Conservation (phyloP, 2,888 invertebrate genomes). For the Leucophenga maculata region DNA sequence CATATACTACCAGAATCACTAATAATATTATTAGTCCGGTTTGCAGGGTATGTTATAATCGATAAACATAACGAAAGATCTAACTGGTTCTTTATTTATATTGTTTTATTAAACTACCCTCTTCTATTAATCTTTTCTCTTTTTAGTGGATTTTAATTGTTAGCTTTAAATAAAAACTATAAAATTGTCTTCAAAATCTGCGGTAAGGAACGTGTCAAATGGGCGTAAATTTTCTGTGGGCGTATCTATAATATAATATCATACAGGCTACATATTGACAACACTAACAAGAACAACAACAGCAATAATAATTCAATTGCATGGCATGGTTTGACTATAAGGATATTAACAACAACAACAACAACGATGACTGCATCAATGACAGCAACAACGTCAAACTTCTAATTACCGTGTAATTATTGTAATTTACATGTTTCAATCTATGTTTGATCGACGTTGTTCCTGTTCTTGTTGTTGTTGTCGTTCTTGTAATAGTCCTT, state of each 20-base stretch:
- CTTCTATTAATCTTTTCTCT: no score
- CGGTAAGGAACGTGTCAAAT: not conserved
- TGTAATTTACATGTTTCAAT: slow-evolving; percentile 49
- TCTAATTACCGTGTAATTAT: slow-evolving; percentile 62
- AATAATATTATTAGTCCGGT: no score
- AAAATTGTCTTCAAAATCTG: no score
- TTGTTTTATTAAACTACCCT: no score
- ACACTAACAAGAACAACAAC: not conserved
- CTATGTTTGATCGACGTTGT: slow-evolving; percentile 30
- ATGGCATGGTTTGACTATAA: no score
- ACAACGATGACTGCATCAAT: not conserved
- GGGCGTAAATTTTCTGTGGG: not conserved
- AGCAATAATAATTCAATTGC: not conserved
- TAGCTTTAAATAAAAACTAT: no score
- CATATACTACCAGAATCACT: no score
- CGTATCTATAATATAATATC: not conserved
- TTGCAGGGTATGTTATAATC: no score
- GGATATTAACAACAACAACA: not conserved
- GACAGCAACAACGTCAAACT: slow-evolving; percentile 40
- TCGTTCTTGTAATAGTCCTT: not conserved
- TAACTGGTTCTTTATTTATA: no score
- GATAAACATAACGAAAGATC: no score
- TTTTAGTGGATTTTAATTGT: no score
- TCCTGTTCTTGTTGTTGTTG: not conserved
- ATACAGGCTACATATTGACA: not conserved